Evolutionary conservation across 2,888 invertebrate genomes (phyloP).

Genomic region (Diplazon laetatorius): DNA sequence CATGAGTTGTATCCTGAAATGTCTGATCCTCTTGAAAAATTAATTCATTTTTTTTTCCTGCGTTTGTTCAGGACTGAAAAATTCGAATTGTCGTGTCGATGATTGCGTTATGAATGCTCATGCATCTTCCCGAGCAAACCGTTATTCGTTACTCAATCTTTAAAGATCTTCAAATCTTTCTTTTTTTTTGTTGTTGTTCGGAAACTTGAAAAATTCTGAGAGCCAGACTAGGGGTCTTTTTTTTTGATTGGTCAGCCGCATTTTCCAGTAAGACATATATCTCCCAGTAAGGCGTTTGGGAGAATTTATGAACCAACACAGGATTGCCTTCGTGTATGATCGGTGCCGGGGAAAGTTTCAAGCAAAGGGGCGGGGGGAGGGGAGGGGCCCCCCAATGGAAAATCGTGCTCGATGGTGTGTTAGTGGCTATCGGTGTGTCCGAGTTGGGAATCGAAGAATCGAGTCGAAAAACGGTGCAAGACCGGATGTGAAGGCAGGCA

Average conservation of each 20-base stretch:
- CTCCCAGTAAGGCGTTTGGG: too few species aligned
- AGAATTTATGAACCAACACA: constrained; percentile 35
- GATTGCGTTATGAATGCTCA: constrained; percentile 12
- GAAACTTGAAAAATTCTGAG: constrained; percentile 25
- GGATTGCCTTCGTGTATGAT: constrained; percentile 30
- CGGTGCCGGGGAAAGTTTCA: constrained; percentile 46
- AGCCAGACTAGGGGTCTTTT: too few species aligned
- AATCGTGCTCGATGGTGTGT: too few species aligned
- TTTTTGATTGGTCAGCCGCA: too few species aligned
- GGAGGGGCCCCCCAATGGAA: too few species aligned
- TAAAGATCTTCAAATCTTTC: background rate
- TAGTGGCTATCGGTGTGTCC: too few species aligned
- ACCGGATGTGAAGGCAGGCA: constrained; percentile 50
- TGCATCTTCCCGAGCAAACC: background rate
- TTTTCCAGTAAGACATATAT: too few species aligned
- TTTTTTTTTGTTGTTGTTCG: constrained; percentile 17
- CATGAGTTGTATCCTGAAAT: too few species aligned
- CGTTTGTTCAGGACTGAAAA: constrained; percentile 17
- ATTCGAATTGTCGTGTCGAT: too few species aligned
- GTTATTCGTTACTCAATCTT: background rate
- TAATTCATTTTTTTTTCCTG: too few species aligned
- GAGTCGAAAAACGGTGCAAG: constrained; percentile 38
- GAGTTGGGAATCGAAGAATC: constrained; percentile 25
- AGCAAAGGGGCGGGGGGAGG: too few species aligned
- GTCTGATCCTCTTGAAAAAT: too few species aligned